phyloP scores from a whole-genome alignment of 2,797 vertebrate species.

The Falco berigora region DNA sequence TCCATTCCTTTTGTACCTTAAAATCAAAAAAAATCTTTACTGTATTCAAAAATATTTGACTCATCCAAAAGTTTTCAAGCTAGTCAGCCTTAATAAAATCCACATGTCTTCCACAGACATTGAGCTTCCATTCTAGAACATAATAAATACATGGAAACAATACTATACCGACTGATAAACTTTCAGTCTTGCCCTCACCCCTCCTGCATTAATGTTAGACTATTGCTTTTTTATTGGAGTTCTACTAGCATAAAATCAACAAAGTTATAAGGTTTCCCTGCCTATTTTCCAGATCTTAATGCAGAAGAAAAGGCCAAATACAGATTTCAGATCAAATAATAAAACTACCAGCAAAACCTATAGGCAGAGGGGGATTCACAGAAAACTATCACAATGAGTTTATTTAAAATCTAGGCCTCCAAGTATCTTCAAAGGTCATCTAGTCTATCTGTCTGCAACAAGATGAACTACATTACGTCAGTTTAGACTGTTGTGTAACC shows the following conservation, averaged over 20 bases:
- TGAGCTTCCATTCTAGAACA: not conserved
- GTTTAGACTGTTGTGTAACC: not conserved
- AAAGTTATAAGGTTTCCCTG: not conserved
- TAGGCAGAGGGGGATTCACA: not conserved
- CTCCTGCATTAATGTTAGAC: not conserved
- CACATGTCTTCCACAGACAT: not conserved
- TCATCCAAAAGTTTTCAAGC: not conserved
- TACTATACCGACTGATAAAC: not conserved
- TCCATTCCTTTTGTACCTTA: not conserved
- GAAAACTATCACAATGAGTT: not conserved
- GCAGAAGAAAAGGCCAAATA: not conserved
- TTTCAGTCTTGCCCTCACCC: not conserved
- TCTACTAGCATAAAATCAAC: not conserved
- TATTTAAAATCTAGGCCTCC: not conserved
- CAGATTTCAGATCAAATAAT: not conserved
- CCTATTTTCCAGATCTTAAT: not conserved
- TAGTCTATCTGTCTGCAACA: not conserved
- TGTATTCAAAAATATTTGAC: not conserved
- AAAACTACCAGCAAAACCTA: not conserved
- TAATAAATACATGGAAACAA: not conserved
- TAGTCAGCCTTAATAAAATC: not conserved
- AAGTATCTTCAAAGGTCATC: not conserved
- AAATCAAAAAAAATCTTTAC: not conserved
- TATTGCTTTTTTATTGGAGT: not conserved
- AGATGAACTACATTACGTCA: not conserved